These are phyloP conservation scores for Tenebrosternarchus preto DNA, from an alignment of 2,113 vertebrate genomes.

Conservation along the genomic window DNA sequence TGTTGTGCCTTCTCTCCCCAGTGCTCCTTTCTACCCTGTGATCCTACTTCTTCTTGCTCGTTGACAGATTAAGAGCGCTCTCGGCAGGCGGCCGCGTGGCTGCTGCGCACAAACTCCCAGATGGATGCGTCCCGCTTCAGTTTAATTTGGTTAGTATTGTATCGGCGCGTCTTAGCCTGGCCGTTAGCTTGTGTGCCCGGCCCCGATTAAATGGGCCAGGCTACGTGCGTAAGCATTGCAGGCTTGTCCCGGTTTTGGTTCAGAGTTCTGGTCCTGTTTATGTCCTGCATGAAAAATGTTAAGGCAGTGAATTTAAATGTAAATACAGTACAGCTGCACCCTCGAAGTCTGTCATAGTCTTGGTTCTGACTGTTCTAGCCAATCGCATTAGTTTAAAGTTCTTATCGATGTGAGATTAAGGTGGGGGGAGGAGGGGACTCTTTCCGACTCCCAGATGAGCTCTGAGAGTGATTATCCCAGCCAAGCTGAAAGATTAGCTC, in stretches of 20 bases:
- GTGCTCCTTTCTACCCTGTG: constrained; percentile 1
- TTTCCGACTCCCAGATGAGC: constrained; percentile 16
- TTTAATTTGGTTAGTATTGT: constrained; percentile 26
- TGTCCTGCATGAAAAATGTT: neutral
- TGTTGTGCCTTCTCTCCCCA: neutral
- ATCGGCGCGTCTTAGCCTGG: constrained; percentile 5
- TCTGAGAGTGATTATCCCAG: constrained; percentile 41
- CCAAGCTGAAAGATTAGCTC: constrained; percentile 16
- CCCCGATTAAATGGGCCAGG: constrained; percentile 22
- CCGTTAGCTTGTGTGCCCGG: neutral
- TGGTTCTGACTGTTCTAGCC: neutral
- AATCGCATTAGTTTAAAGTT: neutral
- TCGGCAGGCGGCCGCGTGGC: neutral
- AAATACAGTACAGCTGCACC: neutral
- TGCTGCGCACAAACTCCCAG: constrained; percentile 27
- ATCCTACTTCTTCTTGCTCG: neutral
- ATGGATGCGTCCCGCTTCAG: constrained; percentile 29
- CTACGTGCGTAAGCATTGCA: neutral
- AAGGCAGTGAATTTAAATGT: neutral
- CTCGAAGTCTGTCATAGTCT: neutral
- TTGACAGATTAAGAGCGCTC: constrained; percentile 25
- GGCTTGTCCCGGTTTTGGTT: neutral
- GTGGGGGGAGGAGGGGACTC: neutral
- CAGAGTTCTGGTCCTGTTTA: no score
- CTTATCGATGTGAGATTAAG: neutral